Evolutionary conservation across 2,888 invertebrate genomes (phyloP).

Genomic region (Agrochola lota): DNA sequence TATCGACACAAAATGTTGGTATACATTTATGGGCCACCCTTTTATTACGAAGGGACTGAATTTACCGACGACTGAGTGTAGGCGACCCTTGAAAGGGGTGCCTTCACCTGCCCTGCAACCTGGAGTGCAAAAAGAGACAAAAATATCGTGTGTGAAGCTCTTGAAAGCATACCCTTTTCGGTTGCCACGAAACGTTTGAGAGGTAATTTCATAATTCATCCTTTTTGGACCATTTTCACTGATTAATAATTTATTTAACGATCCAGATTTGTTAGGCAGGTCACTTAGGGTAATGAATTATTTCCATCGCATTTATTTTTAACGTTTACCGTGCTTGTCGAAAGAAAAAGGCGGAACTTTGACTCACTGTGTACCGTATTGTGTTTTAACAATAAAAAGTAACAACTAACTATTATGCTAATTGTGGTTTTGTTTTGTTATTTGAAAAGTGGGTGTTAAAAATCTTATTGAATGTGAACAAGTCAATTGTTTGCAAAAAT

Average conservation of each 20-base stretch:
- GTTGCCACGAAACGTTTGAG: conserved; percentile 85
- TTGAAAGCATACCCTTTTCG: conserved; percentile 84
- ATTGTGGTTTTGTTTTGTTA: conserved; percentile 90
- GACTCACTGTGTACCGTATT: conserved; percentile 45
- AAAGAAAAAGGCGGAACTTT: conserved; percentile 44
- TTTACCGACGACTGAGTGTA: conserved; percentile 64
- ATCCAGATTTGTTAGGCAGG: conserved; percentile 81
- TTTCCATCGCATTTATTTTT: conserved; percentile 67
- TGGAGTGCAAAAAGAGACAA: conserved; percentile 65
- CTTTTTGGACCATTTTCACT: conserved; percentile 87
- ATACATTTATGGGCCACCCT: conserved; percentile 53
- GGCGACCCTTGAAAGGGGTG: conserved; percentile 79
- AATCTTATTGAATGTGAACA: conserved; percentile 72
- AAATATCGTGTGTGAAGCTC: conserved; percentile 76
- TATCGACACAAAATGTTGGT: conserved; percentile 27
- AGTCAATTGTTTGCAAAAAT: conserved; percentile 89
- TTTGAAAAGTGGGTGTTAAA: conserved; percentile 78
- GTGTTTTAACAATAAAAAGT: conserved; percentile 69
- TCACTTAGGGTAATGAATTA: conserved; percentile 82
- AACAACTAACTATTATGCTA: conserved; percentile 87
- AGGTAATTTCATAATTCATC: conserved; percentile 88
- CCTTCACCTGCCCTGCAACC: conserved; percentile 68
- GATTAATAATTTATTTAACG: conserved; percentile 86
- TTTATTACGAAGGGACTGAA: conserved; percentile 60
- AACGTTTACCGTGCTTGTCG: conserved; percentile 26